These are phyloP conservation scores for Peromyscus melanophrys DNA, from an alignment of 2,797 vertebrate species.

Conservation along the genomic window DNA sequence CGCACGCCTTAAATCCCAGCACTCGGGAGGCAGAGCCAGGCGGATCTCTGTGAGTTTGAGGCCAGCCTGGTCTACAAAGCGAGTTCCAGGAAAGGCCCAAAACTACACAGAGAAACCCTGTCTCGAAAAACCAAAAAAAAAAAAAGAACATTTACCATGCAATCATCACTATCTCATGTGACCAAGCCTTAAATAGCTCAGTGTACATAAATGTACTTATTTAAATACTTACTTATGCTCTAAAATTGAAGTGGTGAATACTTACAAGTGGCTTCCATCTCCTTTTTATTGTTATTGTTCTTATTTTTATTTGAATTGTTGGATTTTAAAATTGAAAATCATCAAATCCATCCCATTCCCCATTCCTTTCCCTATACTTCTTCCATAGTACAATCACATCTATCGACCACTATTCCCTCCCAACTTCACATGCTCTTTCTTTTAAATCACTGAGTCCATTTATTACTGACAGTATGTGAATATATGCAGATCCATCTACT, in stretches of 20 bases:
- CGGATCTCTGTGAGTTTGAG: too few species aligned
- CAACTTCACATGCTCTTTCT: background rate
- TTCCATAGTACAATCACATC: background rate
- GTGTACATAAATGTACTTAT: background rate
- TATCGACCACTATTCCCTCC: background rate
- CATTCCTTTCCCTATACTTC: background rate
- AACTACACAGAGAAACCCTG: too few species aligned
- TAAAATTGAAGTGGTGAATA: slow-evolving; percentile 41
- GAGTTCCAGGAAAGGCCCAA: too few species aligned
- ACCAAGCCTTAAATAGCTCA: background rate
- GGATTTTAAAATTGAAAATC: background rate
- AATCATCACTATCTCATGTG: slow-evolving; percentile 14
- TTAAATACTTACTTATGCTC: slow-evolving; percentile 22
- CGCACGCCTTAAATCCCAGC: too few species aligned
- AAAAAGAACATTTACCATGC: background rate
- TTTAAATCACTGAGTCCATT: background rate
- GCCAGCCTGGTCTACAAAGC: too few species aligned
- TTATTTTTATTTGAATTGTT: background rate
- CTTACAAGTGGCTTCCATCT: background rate
- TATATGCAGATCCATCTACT: background rate
- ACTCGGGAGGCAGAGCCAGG: too few species aligned
- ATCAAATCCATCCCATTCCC: background rate
- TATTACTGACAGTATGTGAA: background rate
- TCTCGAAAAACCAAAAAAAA: too few species aligned
- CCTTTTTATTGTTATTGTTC: background rate